Evolutionary conservation across 1,140 invertebrate genomes (phyloP).

Genomic region (Augochlora pura): DNA sequence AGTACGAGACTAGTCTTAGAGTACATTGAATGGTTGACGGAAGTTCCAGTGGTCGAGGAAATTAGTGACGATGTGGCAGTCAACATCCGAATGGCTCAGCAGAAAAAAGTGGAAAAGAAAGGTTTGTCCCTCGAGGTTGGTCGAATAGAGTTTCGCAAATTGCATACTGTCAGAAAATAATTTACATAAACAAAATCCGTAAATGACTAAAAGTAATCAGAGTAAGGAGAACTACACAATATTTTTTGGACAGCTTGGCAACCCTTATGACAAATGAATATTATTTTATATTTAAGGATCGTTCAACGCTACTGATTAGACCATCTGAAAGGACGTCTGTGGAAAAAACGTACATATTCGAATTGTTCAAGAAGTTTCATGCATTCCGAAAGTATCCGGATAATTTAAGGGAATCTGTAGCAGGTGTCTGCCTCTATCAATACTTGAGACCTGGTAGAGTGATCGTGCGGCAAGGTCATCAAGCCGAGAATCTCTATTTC

Average conservation of each 20-base stretch:
- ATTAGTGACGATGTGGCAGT: conserved; percentile 80
- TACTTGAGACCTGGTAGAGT: conserved; percentile 80
- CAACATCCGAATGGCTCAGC: conserved; percentile 79
- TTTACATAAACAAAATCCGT: too few relatives aligned
- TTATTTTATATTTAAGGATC: conserved; percentile 64
- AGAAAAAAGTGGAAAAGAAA: conserved; percentile 78
- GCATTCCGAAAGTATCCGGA: conserved; percentile 71
- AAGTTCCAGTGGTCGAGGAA: conserved; percentile 74
- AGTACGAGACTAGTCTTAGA: conserved; percentile 80
- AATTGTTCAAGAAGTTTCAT: conserved; percentile 60
- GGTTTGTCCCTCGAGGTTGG: conserved; percentile 77
- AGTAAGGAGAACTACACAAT: too few relatives aligned
- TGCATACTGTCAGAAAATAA: too few relatives aligned
- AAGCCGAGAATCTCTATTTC: conserved; percentile 82
- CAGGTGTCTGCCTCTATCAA: conserved; percentile 81
- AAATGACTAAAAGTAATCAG: too few relatives aligned
- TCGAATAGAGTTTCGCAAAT: not conserved
- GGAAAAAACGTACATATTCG: conserved; percentile 53
- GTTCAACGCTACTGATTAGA: conserved; percentile 61
- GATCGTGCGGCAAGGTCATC: conserved; percentile 82
- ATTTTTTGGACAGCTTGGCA: too few relatives aligned
- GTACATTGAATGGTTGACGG: conserved; percentile 81
- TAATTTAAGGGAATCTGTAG: conserved; percentile 80
- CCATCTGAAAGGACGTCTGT: conserved; percentile 48
- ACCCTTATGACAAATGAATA: not conserved